Evolutionary conservation across 2,113 vertebrate species (phyloP), one percentile per base, ranked within the genome.

Genomic region (Theristicus caerulescens): DNA sequence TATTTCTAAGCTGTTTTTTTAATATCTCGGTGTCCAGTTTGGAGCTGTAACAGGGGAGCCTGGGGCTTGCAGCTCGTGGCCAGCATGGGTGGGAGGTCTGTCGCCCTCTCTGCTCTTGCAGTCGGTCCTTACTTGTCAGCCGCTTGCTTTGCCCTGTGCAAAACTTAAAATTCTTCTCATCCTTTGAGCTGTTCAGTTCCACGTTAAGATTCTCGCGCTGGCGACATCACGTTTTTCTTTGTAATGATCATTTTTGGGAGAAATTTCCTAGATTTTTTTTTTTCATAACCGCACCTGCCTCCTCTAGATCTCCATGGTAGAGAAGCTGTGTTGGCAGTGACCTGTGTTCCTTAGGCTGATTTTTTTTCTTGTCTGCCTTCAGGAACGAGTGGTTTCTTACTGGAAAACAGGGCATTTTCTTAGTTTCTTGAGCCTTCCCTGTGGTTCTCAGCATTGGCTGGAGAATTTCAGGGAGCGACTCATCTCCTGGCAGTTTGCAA

Each of bases 71-170:
- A 6, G 59, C 42, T 83, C 1, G 0, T 55, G 74, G 36, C 58
- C 40, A 52, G 47, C 0, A 0, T 4, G 7, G 21, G 13, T 9
- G 10, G 27, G 65, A 52, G 29, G 21, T 65, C n/a, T 70, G 40
- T 72, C 10, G 4, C 27, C 42, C 12, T 42, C 32, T 71, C 26
- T 47, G n/a, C 52, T 87, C 5, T 1, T 84, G 36, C 38, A 71
- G 20, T 59, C 1, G 0, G 19, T 38, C 76, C 6, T 1, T 55
- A 14, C 38, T 70, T 34, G 11, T n/a, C 58, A 72, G n/a, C 26
- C 20, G 2, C 55, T 73, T 73, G 16, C 29, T 88, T 85, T 93
- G 36, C 16, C n/a, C 26, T 71, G 4, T 71, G 31, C 74, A 79
- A 57, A 84, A 85, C 57, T 59, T 44, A 5, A 5, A 8, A 16